Conservation (phyloP, 2,888 invertebrate species). For the Cremastobaeus sp. region DNA sequence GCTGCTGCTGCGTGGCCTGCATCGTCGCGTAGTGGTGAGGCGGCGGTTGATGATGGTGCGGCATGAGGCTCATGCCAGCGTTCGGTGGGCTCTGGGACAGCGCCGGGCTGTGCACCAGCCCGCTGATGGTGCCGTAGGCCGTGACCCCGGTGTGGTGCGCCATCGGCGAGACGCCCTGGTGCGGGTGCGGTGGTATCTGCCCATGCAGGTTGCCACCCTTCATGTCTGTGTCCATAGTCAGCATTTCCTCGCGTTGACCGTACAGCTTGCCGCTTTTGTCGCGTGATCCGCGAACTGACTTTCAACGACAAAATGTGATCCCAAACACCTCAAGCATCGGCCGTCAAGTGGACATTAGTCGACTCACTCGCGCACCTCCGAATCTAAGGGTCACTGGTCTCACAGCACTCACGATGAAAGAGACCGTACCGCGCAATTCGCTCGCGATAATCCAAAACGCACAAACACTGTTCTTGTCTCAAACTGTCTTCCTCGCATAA, state of each 20-base stretch:
- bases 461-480: too few relatives aligned
- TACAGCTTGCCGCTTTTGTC: conserved; percentile 85
- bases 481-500: too few relatives aligned
- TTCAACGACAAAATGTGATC: too few relatives aligned
- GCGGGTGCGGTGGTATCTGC: conserved; percentile 90
- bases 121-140: conserved; percentile 86
- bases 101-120: conserved; percentile 79
- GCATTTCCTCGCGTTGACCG: conserved; percentile 90
- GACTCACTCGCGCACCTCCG: conserved; percentile 37
- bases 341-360: conserved; percentile 38
- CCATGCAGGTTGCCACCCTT: conserved; percentile 93
- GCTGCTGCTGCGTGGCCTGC: conserved; percentile 74
- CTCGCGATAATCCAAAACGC: too few relatives aligned
- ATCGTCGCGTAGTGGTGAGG: conserved; percentile 76
- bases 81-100: conserved; percentile 75
- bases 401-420: too few relatives aligned
- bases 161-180: conserved; percentile 83
- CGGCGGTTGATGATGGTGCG: conserved; percentile 74
- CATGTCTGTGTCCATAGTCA: conserved; percentile 95
- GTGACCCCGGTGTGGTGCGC: conserved; percentile 81
- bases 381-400: conserved; percentile 10
- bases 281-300: conserved; percentile 24
- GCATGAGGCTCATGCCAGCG: conserved; percentile 63
- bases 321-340: conserved; percentile 13
- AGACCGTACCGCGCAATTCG: too few relatives aligned